These are phyloP conservation scores for Oryzaephilus surinamensis DNA, from an alignment of 1,140 invertebrate genomes.

Conservation along the genomic window DNA sequence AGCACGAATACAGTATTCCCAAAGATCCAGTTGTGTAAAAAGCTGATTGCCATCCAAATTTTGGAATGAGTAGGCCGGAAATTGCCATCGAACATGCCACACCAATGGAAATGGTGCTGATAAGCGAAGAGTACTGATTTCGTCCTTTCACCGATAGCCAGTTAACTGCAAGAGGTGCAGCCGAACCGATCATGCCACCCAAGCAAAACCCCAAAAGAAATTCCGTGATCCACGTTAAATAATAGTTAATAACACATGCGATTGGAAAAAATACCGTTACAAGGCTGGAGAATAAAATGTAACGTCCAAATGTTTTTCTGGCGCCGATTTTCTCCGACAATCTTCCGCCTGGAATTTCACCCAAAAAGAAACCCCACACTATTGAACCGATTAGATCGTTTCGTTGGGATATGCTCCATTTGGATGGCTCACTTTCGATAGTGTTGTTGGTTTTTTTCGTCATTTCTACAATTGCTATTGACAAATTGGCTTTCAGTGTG, in stretches of 20 bases:
- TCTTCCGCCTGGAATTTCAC: slow-evolving; percentile 73
- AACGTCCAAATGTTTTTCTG: slow-evolving; percentile 67
- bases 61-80: slow-evolving; percentile 62
- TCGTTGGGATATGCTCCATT: slow-evolving; percentile 41
- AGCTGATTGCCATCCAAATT: slow-evolving; percentile 66
- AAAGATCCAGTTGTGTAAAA: slow-evolving; percentile 70
- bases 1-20: slow-evolving; percentile 64
- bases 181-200: slow-evolving; percentile 77
- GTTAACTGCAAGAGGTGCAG: slow-evolving; percentile 74
- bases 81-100: slow-evolving; percentile 70
- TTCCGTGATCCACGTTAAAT: slow-evolving; percentile 46
- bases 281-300: slow-evolving; percentile 66
- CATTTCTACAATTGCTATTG: slow-evolving; percentile 80
- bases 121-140: slow-evolving; percentile 71
- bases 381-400: slow-evolving; percentile 71
- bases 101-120: slow-evolving; percentile 72
- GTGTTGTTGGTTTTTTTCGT: slow-evolving; percentile 31
- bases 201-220: slow-evolving; percentile 56
- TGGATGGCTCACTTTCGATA: slow-evolving; percentile 5
- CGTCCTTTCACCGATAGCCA: slow-evolving; percentile 82
- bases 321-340: slow-evolving; percentile 70
- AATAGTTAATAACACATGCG: slow-evolving; percentile 47
- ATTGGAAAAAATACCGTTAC: slow-evolving; percentile 70
- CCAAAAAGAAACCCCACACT: slow-evolving; percentile 79
- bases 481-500: slow-evolving; percentile 72